Conservation (phyloP, 2,113 vertebrate species). For the Columba livia region DNA sequence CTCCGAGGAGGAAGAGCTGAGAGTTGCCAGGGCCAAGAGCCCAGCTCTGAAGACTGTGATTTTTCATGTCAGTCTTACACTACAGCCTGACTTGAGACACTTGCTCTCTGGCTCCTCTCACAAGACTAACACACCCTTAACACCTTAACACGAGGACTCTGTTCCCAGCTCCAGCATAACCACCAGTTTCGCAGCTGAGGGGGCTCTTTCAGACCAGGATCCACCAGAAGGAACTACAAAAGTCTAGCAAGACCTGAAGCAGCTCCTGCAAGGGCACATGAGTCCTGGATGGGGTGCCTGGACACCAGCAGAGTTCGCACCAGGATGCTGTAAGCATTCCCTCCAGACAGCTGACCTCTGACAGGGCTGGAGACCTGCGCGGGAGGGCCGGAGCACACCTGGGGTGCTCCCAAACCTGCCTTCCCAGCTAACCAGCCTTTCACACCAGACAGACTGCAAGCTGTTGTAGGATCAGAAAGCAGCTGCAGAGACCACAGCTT, state of each 20-base stretch:
- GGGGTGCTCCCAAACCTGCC: not conserved
- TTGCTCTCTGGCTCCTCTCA: not conserved
- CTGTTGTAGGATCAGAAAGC: not conserved
- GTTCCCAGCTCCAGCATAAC: not conserved
- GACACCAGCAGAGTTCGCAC: not conserved
- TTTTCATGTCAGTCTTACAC: not conserved
- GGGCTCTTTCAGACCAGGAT: not conserved
- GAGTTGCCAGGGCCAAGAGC: not conserved
- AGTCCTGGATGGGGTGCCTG: not conserved
- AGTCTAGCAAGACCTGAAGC: not conserved
- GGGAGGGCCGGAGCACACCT: not conserved
- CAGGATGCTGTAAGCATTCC: not conserved
- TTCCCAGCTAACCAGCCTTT: not conserved
- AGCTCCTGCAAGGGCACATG: not conserved
- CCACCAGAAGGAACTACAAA: not conserved
- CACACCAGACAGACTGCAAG: not conserved
- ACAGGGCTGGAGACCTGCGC: not conserved
- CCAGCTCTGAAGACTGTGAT: not conserved
- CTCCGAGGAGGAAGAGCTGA: accelerated
- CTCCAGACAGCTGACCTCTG: accelerated
- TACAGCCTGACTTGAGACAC: not conserved
- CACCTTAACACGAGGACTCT: accelerated
- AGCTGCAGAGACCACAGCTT: not conserved
- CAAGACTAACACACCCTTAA: not conserved
- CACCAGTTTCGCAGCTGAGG: not conserved